Evolutionary conservation across 1,140 invertebrate genomes (phyloP).

Genomic region (Orchestia grillus): DNA sequence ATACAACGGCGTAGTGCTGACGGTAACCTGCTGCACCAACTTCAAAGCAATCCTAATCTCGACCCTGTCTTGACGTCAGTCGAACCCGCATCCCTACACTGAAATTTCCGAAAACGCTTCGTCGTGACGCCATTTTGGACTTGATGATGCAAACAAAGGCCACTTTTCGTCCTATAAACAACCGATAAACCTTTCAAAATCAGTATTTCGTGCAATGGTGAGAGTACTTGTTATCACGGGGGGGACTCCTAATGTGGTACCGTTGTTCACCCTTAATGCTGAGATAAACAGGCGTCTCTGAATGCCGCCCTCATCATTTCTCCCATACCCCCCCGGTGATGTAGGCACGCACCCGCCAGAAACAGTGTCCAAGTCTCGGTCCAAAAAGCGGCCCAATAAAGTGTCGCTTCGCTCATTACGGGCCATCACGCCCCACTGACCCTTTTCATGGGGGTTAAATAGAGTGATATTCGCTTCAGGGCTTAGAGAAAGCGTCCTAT

Average conservation of each 20-base stretch:
- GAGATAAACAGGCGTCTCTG: background rate
- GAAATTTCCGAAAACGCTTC: background rate
- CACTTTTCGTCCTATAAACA: background rate
- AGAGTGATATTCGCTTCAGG: conserved; percentile 23
- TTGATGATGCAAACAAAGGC: background rate
- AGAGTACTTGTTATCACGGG: background rate
- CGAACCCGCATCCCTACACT: background rate
- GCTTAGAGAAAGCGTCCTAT: background rate
- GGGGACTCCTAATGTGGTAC: background rate
- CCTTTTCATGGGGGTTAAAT: conserved; percentile 26
- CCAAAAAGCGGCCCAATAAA: conserved; percentile 18
- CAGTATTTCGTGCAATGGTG: background rate
- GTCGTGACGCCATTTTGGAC: background rate
- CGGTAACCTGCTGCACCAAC: background rate
- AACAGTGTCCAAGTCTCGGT: background rate
- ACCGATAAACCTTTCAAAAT: background rate
- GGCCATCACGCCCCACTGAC: conserved; percentile 34
- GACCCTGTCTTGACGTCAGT: background rate
- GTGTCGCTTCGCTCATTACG: conserved; percentile 32
- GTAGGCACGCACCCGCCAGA: background rate
- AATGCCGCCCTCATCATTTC: background rate
- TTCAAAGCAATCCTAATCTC: background rate
- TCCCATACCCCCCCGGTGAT: too few species aligned
- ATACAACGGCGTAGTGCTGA: background rate
- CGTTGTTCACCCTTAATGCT: background rate